Conservation (phyloP, 2,113 vertebrate species). For the Tetrax tetrax region DNA sequence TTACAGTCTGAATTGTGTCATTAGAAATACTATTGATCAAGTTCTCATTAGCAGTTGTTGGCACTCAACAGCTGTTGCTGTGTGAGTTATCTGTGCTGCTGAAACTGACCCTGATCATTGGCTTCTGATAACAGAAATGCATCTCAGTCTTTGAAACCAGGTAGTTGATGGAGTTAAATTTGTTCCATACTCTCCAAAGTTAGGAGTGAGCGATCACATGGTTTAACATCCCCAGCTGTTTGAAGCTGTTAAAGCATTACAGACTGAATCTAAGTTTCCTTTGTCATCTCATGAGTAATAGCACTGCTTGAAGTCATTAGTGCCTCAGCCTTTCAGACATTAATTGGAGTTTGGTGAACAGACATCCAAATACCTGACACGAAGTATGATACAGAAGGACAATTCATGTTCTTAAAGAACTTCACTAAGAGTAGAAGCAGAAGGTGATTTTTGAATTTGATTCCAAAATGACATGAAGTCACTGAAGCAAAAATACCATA, state of each 20-base stretch:
- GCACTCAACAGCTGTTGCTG: not conserved
- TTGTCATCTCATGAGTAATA: conserved; percentile 14
- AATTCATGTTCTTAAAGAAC: not conserved
- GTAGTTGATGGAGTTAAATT: conserved; percentile 23
- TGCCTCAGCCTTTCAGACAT: not conserved
- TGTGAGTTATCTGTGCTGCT: not conserved
- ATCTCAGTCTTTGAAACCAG: not conserved
- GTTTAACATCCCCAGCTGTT: conserved; percentile 1
- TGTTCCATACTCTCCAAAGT: not conserved
- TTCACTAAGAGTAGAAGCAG: not conserved
- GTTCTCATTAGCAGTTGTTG: conserved; percentile 49
- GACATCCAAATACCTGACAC: not conserved
- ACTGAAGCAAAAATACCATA: not conserved
- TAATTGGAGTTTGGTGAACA: conserved; percentile 15
- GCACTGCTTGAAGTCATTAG: conserved; percentile 10
- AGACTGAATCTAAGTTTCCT: not conserved
- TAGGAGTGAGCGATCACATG: not conserved
- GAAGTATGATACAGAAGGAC: not conserved
- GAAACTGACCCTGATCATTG: not conserved
- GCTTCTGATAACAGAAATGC: conserved; percentile 11
- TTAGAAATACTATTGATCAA: conserved; percentile 46
- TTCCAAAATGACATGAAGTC: not conserved
- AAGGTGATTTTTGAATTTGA: not conserved
- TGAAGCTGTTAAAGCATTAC: conserved; percentile 13
- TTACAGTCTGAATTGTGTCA: not conserved